Evolutionary conservation across 2,888 invertebrate species (phyloP), one percentile per base, ranked within the genome.

Genomic region (Oscheius sp.): DNA sequence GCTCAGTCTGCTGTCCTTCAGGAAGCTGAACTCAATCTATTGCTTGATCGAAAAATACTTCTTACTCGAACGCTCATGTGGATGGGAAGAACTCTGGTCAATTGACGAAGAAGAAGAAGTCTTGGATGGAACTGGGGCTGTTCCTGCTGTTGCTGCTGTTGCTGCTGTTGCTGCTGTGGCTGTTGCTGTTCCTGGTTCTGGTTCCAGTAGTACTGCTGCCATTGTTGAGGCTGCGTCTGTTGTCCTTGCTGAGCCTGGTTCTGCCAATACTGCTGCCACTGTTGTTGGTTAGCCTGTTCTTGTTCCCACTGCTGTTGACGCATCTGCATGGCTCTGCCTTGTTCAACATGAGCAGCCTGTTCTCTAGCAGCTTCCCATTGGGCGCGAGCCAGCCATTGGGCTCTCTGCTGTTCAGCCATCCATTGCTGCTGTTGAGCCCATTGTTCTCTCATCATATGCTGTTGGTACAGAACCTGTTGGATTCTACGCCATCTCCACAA

Each of bases 281-380:
- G 58, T 13, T 5, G 57, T 37, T 21, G 42, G 48, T 50, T 11
- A 1, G 29, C 53, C 53, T 62, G 35, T 62, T 65, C 37, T 35
- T 68, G 53, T 59, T 66, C 13, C 42, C 37, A 33, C 47, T 70
- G 70, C 53, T 70, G 70, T 21, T 57, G 55, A 53, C 32, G 37
- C 68, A 13, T 35, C 65, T 73, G 65, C 59, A 33, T 58, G 21
- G 13, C 57, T 7, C 68, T 29, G 53, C 33, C 21, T 10, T 53
- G 55, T 42, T 58, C 53, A 50, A 51, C 71, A 37, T 58, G 21
- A 37, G 59, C 59, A 57, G 53, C 58, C n/a, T 68, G 33, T 10
- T 68, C 68, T 35, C 75, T 33, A 33, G 70, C 70, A 21, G 63
- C 37, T 60, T 72, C 71, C 71, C 71, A 72, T 35, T 72, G 71